Conservation (phyloP, 1,140 invertebrate genomes). For the Drosophila persimilis region DNA sequence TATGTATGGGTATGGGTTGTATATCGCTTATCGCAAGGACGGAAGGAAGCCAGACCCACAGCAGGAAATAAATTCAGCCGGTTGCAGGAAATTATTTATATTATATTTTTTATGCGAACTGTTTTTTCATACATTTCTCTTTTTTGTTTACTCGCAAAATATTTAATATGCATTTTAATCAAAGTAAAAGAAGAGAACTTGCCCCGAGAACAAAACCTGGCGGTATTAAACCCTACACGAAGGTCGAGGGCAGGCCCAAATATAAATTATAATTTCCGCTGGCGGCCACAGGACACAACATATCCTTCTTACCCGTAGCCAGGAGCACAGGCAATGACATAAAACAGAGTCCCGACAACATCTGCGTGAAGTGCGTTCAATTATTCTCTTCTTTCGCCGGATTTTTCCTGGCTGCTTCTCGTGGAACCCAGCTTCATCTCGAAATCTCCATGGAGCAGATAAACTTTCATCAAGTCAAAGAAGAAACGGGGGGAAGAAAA, state of each 20-base stretch:
- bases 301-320: slow-evolving; percentile 52
- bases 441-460: slow-evolving; percentile 25
- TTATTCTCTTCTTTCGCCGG: slow-evolving; percentile 50
- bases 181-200: slow-evolving; percentile 58
- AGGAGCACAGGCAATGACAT: slow-evolving; percentile 28
- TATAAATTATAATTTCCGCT: slow-evolving; percentile 79
- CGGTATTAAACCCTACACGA: slow-evolving; percentile 63
- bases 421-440: slow-evolving; percentile 2
- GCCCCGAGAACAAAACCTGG: slow-evolving; percentile 33
- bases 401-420: slow-evolving; percentile 21
- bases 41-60: slow-evolving; percentile 66
- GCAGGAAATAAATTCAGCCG: slow-evolving; percentile 58
- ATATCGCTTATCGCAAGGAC: slow-evolving; percentile 52
- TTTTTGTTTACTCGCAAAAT: slow-evolving; percentile 43
- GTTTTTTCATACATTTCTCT: slow-evolving; percentile 47
- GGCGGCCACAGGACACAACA: slow-evolving; percentile 65
- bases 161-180: slow-evolving; percentile 81
- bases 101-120: slow-evolving; percentile 65
- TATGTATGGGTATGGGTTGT: slow-evolving; percentile 11
- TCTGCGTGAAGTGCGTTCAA: slow-evolving; percentile 77
- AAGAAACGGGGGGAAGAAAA: background rate
- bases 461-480: slow-evolving; percentile 73
- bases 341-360: slow-evolving; percentile 61
- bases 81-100: slow-evolving; percentile 78
- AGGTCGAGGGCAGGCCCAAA: slow-evolving; percentile 49